Evolutionary conservation across 2,888 invertebrate species (phyloP), one percentile per base, ranked within the genome.

Genomic region (Mactromeris polynyma): DNA sequence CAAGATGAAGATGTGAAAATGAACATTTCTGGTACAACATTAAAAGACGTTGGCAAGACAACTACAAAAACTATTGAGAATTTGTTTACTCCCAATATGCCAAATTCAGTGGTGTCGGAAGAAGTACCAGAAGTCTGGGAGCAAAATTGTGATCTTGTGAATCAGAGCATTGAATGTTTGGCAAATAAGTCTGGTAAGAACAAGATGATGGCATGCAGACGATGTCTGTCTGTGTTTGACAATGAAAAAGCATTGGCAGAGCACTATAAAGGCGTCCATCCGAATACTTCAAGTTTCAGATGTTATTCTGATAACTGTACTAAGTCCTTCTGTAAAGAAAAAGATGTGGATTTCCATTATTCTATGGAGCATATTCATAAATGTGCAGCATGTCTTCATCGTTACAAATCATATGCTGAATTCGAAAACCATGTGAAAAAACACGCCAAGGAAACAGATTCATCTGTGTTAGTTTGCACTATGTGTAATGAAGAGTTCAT

Each of bases 341-440:
- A 69, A 2, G 69, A 69, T 33, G 58, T 19, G 38, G 42, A 69
- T 11, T 7, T 69, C 26, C 83, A 69, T 73, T 83, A 42, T 73
- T 64, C 83, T 38, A n/a, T 31, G 31, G 69, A 83, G 0, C 83
- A 83, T 40, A 14, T 38, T 4, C 64, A 82, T 26, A 69, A 83
- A 42, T 83, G 83, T 26, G 26, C 9, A 14, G n/a, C 42, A 9
- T 83, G 83, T 69, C 6, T 42, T 11, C 69, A 69, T 19, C 58
- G 83, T 3, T 69, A 31, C 36, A 64, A n/a, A 9, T 69, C 83
- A 19, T 69, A 69, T 9, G 17, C 9, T 14, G 83, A 83, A 42
- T 83, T 69, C 40, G 14, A 42, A 26, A 69, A 38, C 14, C 83
- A 83, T 38, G 31, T 69, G 6, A 42, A 69, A n/a, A 69, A 69